Base-by-base conservation (phyloP, 2,888 invertebrate genomes). In the Xylota sylvarum region DNA sequence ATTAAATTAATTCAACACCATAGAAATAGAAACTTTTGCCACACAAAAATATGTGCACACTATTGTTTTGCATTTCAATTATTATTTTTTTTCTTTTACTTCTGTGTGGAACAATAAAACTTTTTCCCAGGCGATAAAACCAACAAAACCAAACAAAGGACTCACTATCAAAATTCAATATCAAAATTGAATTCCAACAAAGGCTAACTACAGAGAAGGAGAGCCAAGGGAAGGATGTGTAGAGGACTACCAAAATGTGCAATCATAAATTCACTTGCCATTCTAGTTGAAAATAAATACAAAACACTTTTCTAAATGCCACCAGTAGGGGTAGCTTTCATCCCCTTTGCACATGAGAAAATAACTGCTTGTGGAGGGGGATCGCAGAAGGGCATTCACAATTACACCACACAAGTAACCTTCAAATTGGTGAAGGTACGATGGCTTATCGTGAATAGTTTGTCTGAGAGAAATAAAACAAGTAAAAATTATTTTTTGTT, bases 181-280 rank as follows among this genome's bases (percentile, higher is more conserved):
- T 48, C 5, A 19, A 50, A 50, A 50, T 50, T 50, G 23, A 50
- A 50, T 50, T 50, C 6, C 10, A 50, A 50, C 50, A 50, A 50
- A 50, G 48, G 48, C 48, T 48, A 48, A 17, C 48, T 10, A 48
- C 4, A 46, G 43, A 2, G 14, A n/a, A 4, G n/a, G 1, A 4
- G 4, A 4, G 4, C 14, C 2, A 43, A 43, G 14, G 10, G 5
- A 14, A 14, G 14, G 14, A 14, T 14, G 43, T 6, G 14, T 5
- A 43, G 14, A n/a, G n/a, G n/a, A n/a, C n/a, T 6, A 50, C 50
- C 23, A 12, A 19, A 50, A 50, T 17, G 50, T 50, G 19, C 23
- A 50, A 10, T 23, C 50, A 50, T 50, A 50, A 50, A 50, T 50
- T 50, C 23, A 10, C 50, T 23, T 48, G 23, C 50, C 50, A 50